Percentiles rank a stretch among this genome's conserved stretches.
These are phyloP conservation scores for Enteromius radiatus DNA, from an alignment of 2,797 vertebrate genomes.

Conservation along the genomic window DNA sequence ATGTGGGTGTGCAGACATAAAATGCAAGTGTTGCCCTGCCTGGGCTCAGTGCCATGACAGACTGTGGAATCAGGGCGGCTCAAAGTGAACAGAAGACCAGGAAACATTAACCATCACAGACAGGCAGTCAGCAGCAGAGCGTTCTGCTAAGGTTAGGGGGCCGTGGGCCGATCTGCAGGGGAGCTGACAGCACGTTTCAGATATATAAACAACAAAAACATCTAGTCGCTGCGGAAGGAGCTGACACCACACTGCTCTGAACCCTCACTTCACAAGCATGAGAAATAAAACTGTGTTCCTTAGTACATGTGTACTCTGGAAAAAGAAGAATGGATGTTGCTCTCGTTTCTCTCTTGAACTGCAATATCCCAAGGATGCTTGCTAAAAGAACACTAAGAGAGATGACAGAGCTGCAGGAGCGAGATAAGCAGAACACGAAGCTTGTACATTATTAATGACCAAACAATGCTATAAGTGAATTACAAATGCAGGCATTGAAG, in stretches of 20 bases:
- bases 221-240: neutral
- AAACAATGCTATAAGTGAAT: conserved; percentile 50
- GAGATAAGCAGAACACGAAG: conserved; percentile 37
- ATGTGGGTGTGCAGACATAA: conserved; percentile 42
- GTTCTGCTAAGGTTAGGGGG: conserved; percentile 38
- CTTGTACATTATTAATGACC: conserved; percentile 49
- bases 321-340: conserved; percentile 3
- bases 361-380: conserved; percentile 25
- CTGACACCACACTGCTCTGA: conserved; percentile 16
- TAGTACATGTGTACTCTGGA: neutral
- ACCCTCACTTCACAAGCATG: neutral
- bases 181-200: conserved; percentile 35
- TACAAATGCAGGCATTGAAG: conserved; percentile 48
- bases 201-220: conserved; percentile 36
- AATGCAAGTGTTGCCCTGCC: conserved; percentile 33
- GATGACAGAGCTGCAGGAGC: conserved; percentile 23
- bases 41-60: conserved; percentile 46
- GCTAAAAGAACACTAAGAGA: conserved; percentile 25
- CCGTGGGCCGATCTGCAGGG: conserved; percentile 34
- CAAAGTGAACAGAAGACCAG: conserved; percentile 37
- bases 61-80: conserved; percentile 18
- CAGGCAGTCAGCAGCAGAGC: conserved; percentile 34
- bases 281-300: conserved; percentile 6
- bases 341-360: conserved; percentile 7
- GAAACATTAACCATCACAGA: conserved; percentile 42